A percentile compares a stretch with the other conserved stretches of the same genome.
These are phyloP conservation scores for Myrmecophaga tridactyla DNA, from an alignment of 2,113 vertebrate genomes.

Conservation along the genomic window DNA sequence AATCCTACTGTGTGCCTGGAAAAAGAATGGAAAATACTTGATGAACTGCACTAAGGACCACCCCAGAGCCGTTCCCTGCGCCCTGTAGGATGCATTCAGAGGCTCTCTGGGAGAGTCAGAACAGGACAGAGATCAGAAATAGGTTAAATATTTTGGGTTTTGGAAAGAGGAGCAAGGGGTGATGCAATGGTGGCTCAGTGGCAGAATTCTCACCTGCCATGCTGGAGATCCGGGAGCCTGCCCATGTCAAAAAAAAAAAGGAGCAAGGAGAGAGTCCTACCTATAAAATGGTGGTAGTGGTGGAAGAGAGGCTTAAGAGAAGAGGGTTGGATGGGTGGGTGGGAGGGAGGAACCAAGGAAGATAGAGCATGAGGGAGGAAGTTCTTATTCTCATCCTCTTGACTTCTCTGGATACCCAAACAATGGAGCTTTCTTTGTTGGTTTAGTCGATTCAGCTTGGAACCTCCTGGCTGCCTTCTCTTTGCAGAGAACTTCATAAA, in stretches of 20 bases:
- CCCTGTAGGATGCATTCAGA: neutral
- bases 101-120: neutral
- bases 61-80: neutral
- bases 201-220: too few relatives aligned
- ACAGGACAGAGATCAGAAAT: neutral
- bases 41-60: neutral
- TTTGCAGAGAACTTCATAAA: neutral
- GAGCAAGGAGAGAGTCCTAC: neutral
- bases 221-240: too few relatives aligned
- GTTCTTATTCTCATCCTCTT: neutral
- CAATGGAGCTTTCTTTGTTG: neutral
- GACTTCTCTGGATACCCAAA: neutral
- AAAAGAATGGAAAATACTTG: neutral
- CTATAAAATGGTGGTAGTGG: too few relatives aligned
- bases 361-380: neutral
- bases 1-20: neutral
- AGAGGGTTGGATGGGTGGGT: neutral
- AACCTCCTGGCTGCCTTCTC: neutral
- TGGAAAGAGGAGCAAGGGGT: too few relatives aligned
- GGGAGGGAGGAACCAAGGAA: too few relatives aligned
- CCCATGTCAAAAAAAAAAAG: neutral
- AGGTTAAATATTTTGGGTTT: neutral
- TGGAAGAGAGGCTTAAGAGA: neutral
- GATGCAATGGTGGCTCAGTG: too few relatives aligned
- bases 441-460: neutral